Evolutionary conservation across 1,140 invertebrate genomes (phyloP), one percentile per base, ranked within the genome.

Genomic region (Zelostemma sp.): DNA sequence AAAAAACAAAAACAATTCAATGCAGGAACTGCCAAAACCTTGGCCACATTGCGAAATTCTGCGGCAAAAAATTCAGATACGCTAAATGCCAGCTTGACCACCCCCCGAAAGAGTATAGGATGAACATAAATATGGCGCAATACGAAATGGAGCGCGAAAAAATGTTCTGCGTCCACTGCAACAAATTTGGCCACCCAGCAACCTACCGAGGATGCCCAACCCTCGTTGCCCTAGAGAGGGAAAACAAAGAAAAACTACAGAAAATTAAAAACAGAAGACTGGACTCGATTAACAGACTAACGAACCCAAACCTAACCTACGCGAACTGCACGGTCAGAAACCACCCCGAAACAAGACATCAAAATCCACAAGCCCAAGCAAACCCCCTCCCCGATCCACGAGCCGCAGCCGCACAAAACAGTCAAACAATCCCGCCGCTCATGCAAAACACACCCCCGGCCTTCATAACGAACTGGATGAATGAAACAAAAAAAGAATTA

Each of bases 121-220:
- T n/a, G n/a, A n/a, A n/a, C n/a, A n/a, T n/a, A n/a, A n/a, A n/a
- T n/a, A n/a, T n/a, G n/a, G n/a, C n/a, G n/a, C n/a, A 38, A 1
- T 16, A 14, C 15, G 6, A 35, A 5, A 60, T 33, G 4, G 38
- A 15, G 1, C 49, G 56, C 6, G 50, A 43, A 0, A 1, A 9
- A 11, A 15, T 65, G 0, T 58, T 53, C 31, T 73, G 67, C 33
- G 50, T 48, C 9, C 69, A 68, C 21, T 73, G 71, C 28, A 33
- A 63, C 4, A 1, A 59, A 40, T 35, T 58, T 0, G 68, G 67
- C 1, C 69, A 78, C 17, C 73, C 73, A 12, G 75, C 72, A 0
- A 65, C 49, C 1, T 77, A 75, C 28, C 62, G 54, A 46, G 75
- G 73, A 1, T 78, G 72, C 14, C 60, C 54, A 1, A 43, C 33